Base-by-base conservation (phyloP, 2,113 vertebrate species). In the Periophthalmus modestus region DNA sequence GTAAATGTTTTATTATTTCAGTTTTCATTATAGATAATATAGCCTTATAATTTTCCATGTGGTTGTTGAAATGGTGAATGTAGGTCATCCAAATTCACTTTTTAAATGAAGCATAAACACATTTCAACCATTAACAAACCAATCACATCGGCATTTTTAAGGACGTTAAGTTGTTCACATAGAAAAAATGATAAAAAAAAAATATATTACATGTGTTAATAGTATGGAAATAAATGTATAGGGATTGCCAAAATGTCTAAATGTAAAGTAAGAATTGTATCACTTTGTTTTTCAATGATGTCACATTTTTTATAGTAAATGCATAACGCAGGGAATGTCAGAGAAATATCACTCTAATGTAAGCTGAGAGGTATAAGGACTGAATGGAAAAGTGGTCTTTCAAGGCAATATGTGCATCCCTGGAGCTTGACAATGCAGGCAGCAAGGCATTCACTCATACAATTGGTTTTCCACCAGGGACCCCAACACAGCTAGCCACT, bases 391-490 rank as follows among this genome's bases (percentile, higher is more conserved):
- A 83, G 72, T 23, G 67, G 61, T 71, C 82, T 83, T 88, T 69
- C 39, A 66, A 78, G 77, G 74, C 72, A 21, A 58, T 10, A 65
- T 33, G 75, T 10, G 21, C 86, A 79, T 85, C 89, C 80, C 81
- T 36, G 52, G 79, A 79, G 85, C 80, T 80, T 68, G 78, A 82
- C 82, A 72, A 72, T 54, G 47, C 68, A 81, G 83, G 83, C 85
- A 75, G 82, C 77, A 72, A 87, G 71, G 82, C 87, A 71, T 88
- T 82, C 81, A 81, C 66, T 91, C 85, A 81, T 72, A 88, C 84
- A 89, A 90, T 85, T 86, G 87, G 73, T 81, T 88, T 89, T 89
- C 76, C 86, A 83, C 75, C 10, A 82, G 86, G 82, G 88, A 88
- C 79, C 77, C 52, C 43, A 50, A 85, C 88, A 82, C 81, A 77